Evolutionary conservation across 2,797 vertebrate species (phyloP), one percentile per base, ranked within the genome.

Genomic region (Todus mexicanus): DNA sequence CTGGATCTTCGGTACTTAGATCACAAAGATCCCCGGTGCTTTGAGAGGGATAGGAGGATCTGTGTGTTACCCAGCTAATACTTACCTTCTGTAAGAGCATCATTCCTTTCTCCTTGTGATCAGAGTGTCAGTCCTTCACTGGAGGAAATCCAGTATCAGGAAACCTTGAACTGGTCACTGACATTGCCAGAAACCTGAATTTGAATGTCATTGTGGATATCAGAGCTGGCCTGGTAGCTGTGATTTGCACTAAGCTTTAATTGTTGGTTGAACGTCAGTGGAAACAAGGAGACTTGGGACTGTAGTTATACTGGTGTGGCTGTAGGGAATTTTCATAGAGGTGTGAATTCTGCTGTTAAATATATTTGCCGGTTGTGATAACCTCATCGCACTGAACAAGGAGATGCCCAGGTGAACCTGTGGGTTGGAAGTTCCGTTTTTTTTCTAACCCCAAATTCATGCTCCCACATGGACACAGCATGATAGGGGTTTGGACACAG

Each of bases 21-120:
- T 78, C 50, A 40, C 1, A 1, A 78, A 42, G 38, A 42, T 59
- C 16, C 21, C 12, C 0, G 0, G 4, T 63, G 29, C 68, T 76
- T 9, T 47, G 45, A 84, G 59, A 77, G 33, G 14, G 6, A 53
- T 71, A 48, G 48, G 15, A 87, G 9, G 16, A 50, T 38, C 54
- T 75, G 29, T 0, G 0, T 63, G 19, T 80, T 77, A 74, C 29
- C 15, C 31, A 42, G 23, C 3, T 2, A 65, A 50, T 54, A 57
- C 11, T 42, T 56, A 35, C 35, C 23, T 69, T 74, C 57, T 57
- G 13, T 61, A 77, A 60, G 29, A 57, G 9, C 45, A 23, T 29
- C 0, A 0, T 61, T 81, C 31, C 35, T 75, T 83, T 80, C 43
- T 61, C 3, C 45, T 61, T 3, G 2, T 75, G n/a, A 35, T 61